Conservation (phyloP, 2,888 invertebrate species). For the Bedellia somnulentella region DNA sequence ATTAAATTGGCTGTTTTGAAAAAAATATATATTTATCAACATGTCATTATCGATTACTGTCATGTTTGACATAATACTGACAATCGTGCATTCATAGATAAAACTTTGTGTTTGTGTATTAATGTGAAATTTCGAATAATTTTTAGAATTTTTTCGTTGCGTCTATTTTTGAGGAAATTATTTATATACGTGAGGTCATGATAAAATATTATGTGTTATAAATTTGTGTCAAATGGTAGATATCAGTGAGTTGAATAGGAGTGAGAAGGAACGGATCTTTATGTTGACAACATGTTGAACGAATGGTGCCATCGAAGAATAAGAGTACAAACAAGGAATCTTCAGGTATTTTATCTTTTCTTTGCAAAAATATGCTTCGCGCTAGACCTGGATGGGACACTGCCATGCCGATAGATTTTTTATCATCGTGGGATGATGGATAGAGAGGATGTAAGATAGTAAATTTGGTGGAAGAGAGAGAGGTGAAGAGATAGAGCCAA, state of each 20-base stretch:
- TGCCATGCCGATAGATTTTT: too few species aligned
- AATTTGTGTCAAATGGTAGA: slow-evolving; percentile 27
- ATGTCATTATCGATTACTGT: too few species aligned
- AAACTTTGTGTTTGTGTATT: slow-evolving; percentile 26
- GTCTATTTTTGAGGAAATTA: slow-evolving; percentile 56
- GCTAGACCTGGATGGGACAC: too few species aligned
- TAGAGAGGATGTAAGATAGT: too few species aligned
- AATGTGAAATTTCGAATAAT: slow-evolving; percentile 26
- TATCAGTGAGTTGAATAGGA: slow-evolving; percentile 28
- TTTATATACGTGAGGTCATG: slow-evolving; percentile 48
- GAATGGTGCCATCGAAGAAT: slow-evolving; percentile 48
- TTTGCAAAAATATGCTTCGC: too few species aligned
- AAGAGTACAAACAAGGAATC: slow-evolving; percentile 29
- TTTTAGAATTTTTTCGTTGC: slow-evolving; percentile 51
- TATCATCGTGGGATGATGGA: too few species aligned
- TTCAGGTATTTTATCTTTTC: slow-evolving; percentile 27
- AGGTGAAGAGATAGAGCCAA: too few species aligned
- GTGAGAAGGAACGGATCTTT: slow-evolving; percentile 21
- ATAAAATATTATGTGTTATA: slow-evolving; percentile 50
- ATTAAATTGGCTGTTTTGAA: too few species aligned
- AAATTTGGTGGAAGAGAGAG: too few species aligned
- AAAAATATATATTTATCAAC: too few species aligned
- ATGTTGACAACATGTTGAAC: slow-evolving; percentile 51
- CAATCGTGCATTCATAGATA: slow-evolving; percentile 26
- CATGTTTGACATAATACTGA: slow-evolving; percentile 18